These are phyloP conservation scores for Microctenopoma steveboyesi DNA, from an alignment of 2,797 vertebrate species.

Conservation along the genomic window DNA sequence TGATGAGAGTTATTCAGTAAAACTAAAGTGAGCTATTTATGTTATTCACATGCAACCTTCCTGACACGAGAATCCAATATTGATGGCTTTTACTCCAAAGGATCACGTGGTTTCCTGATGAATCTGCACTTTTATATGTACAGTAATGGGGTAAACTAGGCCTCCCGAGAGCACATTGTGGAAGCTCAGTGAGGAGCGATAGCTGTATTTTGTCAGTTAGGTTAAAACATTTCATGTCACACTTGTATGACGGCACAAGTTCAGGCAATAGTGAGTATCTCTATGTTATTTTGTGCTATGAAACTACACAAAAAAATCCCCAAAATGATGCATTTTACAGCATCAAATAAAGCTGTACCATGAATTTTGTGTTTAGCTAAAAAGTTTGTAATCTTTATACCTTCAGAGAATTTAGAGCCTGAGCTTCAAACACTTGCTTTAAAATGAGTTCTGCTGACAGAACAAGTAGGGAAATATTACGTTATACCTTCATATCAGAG, in stretches of 20 bases:
- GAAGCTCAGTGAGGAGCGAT: not conserved
- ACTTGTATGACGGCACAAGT: not conserved
- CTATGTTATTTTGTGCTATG: constrained; percentile 6
- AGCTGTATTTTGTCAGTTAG: constrained; percentile 25
- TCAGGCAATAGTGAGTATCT: not conserved
- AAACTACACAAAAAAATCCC: constrained; percentile 6
- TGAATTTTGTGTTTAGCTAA: not conserved
- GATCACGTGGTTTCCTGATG: constrained; percentile 24
- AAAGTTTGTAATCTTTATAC: not conserved
- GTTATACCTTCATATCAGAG: constrained; percentile 37
- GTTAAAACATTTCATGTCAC: constrained; percentile 29
- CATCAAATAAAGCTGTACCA: not conserved
- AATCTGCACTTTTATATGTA: constrained; percentile 36
- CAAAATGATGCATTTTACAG: constrained; percentile 4
- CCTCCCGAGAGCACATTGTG: constrained; percentile 27
- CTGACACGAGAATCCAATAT: constrained; percentile 43
- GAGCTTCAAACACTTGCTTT: constrained; percentile 12
- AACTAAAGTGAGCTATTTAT: constrained; percentile 22
- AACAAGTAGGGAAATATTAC: constrained; percentile 44
- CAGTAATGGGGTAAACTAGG: constrained; percentile 30
- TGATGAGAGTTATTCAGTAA: constrained; percentile 2
- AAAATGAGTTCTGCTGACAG: constrained; percentile 39
- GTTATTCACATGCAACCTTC: constrained; percentile 23
- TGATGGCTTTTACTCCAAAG: constrained; percentile 43
- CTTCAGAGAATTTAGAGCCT: constrained; percentile 25